Base-by-base conservation (phyloP, 2,888 invertebrate genomes). In the Barypeithes pellucidus region DNA sequence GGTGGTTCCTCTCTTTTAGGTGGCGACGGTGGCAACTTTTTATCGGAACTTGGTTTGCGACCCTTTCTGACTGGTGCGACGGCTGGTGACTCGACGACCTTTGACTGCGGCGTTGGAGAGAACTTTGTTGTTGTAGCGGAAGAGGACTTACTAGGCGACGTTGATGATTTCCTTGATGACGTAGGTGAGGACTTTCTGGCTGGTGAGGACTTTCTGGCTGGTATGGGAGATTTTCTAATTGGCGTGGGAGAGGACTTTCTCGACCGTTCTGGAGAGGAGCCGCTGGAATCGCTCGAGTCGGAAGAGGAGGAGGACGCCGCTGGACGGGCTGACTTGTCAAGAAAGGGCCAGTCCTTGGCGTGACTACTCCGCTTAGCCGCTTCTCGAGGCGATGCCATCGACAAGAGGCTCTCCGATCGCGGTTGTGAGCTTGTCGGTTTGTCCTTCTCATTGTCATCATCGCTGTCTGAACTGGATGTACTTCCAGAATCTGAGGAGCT, bases 1-100 rank as follows among this genome's bases (percentile, higher is more conserved):
- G 85, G 80, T 93, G 85, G 80, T 93, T 93, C 91, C 90, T 91
- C 91, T 93, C 93, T 89, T 89, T 92, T 90, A 93, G 87, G 85
- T 92, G 90, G 89, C 89, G 91, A 89, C 90, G 90, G 88, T 89
- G 90, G 89, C 72, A 77, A 71, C 76, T 79, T 78, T 66, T 79
- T 78, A 67, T 79, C 75, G 73, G 77, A 68, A 62, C 78, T 76
- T 18, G 74, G 54, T 47, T 74, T 74, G 33, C 74, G 67, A 4
- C 61, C 61, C 66, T 59, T 60, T 63, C 43, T 22, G 12, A 33
- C 29, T 33, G 39, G 36, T 18, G 50, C 29, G 33, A 2, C 20
- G 47, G 12, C 20, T 33, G 61, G 12, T 41, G 60, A 47, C 24
- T 62, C 54, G 11, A 29, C 14, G 59, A 36, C 33, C 50, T 65